These are phyloP conservation scores for Carlito syrichta DNA, from an alignment of 2,113 vertebrate species.

Conservation along the genomic window DNA sequence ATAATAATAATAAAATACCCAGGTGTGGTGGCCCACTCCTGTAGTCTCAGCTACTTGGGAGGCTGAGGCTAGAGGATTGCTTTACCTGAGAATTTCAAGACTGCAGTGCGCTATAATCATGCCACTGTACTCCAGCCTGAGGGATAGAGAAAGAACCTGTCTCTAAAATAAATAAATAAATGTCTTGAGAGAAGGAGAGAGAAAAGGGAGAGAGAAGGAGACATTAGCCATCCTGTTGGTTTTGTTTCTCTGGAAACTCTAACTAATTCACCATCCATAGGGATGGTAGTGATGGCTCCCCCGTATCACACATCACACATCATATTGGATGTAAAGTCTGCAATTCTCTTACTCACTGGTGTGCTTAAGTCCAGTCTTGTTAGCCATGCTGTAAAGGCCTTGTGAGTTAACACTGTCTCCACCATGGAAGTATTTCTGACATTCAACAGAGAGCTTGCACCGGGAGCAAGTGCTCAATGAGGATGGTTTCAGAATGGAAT, in stretches of 20 bases:
- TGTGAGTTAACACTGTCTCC: not conserved
- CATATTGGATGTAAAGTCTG: too few species aligned
- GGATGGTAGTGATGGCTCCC: not conserved
- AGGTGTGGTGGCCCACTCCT: too few species aligned
- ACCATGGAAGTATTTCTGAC: not conserved
- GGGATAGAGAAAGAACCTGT: too few species aligned
- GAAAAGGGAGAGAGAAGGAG: not conserved
- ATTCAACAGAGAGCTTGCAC: not conserved
- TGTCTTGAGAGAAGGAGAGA: not conserved
- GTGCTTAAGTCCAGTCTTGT: rapidly evolving
- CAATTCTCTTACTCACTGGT: not conserved
- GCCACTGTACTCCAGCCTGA: too few species aligned
- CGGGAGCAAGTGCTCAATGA: not conserved
- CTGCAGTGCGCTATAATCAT: too few species aligned
- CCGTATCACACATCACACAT: not conserved
- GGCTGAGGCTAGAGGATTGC: too few species aligned
- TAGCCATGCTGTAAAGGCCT: not conserved
- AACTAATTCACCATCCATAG: rapidly evolving
- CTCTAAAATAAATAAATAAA: too few species aligned
- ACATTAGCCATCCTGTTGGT: not conserved
- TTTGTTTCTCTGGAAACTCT: not conserved
- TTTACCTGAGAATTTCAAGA: too few species aligned
- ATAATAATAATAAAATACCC: too few species aligned
- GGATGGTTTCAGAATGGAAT: not conserved
- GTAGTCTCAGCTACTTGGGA: too few species aligned